Evolutionary conservation across 2,113 vertebrate genomes (phyloP).

Genomic region (Malurus cyaneus): DNA sequence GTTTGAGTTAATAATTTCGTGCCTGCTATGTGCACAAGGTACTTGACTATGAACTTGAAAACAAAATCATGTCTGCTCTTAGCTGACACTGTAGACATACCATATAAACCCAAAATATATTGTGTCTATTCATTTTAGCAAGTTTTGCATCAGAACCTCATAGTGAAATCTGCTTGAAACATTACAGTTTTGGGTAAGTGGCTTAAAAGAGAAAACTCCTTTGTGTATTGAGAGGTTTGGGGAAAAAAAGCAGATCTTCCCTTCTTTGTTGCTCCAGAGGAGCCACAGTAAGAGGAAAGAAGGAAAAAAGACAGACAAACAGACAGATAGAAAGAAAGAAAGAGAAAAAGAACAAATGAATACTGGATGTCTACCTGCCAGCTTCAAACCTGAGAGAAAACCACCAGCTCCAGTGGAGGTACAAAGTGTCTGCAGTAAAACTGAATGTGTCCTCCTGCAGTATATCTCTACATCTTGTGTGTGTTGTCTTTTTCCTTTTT

Average conservation of each 20-base stretch:
- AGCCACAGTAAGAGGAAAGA: neutral
- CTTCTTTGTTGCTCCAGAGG: neutral
- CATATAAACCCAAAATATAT: neutral
- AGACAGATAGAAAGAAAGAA: too few species aligned
- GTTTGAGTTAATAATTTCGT: neutral
- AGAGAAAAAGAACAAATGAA: neutral
- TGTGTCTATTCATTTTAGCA: neutral
- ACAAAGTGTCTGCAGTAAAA: neutral
- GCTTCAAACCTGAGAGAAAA: neutral
- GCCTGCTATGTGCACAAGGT: accelerated
- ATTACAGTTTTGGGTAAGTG: neutral
- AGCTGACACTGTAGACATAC: neutral
- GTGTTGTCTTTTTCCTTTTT: neutral
- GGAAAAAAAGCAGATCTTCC: neutral
- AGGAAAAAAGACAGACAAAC: neutral
- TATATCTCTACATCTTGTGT: neutral
- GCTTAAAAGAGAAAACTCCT: neutral
- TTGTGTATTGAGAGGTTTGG: neutral
- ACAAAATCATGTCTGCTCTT: neutral
- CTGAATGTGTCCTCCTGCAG: neutral
- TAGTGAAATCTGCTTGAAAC: neutral
- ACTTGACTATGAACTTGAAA: neutral
- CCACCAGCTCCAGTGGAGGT: neutral
- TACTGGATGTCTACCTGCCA: neutral
- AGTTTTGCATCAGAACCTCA: neutral